Base-by-base conservation (phyloP, 35 echinoderm and acorn worm species). In the Patiria miniata region DNA sequence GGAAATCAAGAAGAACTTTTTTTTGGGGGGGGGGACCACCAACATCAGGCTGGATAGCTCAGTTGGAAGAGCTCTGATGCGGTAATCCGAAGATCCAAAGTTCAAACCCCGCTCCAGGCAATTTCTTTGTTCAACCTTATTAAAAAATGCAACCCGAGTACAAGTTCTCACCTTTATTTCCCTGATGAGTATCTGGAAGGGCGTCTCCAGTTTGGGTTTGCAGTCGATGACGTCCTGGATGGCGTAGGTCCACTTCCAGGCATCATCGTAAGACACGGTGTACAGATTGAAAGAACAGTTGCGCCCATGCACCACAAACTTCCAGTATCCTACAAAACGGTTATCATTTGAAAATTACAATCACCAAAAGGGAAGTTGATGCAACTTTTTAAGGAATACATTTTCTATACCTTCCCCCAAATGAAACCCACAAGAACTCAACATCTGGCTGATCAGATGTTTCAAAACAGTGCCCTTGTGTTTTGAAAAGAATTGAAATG, bases 201-300 rank as follows among this genome's bases (percentile, higher is more conserved):
- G 92, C 17, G 96, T 99, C 81, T 99, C 96, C 32, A 99, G 79
- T 0, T 83, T 89, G 33, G 96, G 92, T 87, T 99, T 99, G 40
- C 93, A 92, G 79, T 99, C 96, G 10, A 99, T 99, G 12, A 99
- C 96, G 61, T 99, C 93, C 39, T 99, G 96, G 21, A 99, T 94
- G 17, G 96, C 90, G 52, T 94, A 93, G 7, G 92, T 94, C 96
- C 96, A 94, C 78, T 88, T 87, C 96, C 92, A 95, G 0, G 92
- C 96, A 23, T 89, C 89, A 57, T 99, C 96, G 53, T 91, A 88
- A 33, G 96, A 94, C 36, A 55, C 85, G 8, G 96, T 95, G 76
- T 92, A 94, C 1, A 99, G 93, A 37, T 94, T 95, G 84, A 95
- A 90, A 2, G 95, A 97, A 33, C 53, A 81, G 5, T 85, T 86